phyloP scores from a whole-genome alignment of 2,113 vertebrate genomes.

The Brachyhypopomus gauderio region DNA sequence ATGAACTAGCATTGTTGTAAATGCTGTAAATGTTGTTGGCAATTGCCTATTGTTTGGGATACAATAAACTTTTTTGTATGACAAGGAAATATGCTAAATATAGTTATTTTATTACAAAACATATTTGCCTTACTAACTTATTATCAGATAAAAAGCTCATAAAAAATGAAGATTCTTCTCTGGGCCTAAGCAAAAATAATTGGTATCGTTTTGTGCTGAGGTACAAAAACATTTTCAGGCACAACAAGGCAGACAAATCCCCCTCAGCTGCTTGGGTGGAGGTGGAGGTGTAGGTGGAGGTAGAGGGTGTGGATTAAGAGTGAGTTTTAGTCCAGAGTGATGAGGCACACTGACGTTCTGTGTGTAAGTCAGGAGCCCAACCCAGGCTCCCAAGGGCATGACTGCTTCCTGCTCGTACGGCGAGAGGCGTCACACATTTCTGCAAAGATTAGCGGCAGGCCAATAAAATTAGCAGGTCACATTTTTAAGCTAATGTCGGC shows the following conservation, averaged over 20 bases:
- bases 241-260: slow-evolving; percentile 52
- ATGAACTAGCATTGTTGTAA: no score
- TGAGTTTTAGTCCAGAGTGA: slow-evolving; percentile 44
- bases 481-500: slow-evolving; percentile 51
- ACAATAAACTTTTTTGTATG: no score
- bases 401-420: slow-evolving; percentile 67
- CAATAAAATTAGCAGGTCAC: slow-evolving; percentile 68
- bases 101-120: no score
- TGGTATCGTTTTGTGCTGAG: slow-evolving; percentile 44
- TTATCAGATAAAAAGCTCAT: slow-evolving; percentile 18
- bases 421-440: slow-evolving; percentile 65
- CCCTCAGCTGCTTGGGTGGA: slow-evolving; percentile 51
- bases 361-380: slow-evolving; percentile 56
- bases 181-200: neutral
- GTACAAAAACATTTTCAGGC: slow-evolving; percentile 46
- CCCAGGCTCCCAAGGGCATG: slow-evolving; percentile 55
- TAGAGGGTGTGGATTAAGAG: slow-evolving; percentile 50
- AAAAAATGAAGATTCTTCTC: neutral
- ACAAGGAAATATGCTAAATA: no score
- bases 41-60: no score
- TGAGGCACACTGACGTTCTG: slow-evolving; percentile 51
- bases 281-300: slow-evolving; percentile 24
- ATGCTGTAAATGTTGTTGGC: no score
- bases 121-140: no score
- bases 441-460: slow-evolving; percentile 66